Conservation (phyloP, 2,113 vertebrate genomes). For the Aptenodytes patagonicus region DNA sequence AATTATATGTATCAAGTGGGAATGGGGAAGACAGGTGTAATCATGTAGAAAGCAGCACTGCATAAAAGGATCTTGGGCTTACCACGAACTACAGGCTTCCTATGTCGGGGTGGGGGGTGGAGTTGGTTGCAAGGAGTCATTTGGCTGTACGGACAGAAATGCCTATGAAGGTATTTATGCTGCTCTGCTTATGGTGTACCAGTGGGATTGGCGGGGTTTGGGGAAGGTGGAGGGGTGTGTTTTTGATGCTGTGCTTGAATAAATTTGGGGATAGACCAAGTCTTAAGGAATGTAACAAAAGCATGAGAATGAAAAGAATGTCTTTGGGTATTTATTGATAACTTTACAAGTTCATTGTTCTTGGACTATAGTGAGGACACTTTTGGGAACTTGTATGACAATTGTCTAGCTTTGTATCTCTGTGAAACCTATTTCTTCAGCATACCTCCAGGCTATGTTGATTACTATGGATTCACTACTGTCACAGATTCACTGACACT, state of each 20-base stretch:
- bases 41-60: neutral
- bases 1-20: neutral
- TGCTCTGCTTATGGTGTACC: neutral
- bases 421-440: neutral
- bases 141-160: neutral
- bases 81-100: neutral
- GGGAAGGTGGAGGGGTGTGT: accelerated
- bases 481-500: neutral
- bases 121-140: neutral
- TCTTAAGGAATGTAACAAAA: neutral
- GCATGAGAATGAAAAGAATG: neutral
- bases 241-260: neutral
- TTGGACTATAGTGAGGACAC: neutral
- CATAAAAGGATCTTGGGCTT: neutral
- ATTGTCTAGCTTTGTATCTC: neutral
- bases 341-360: neutral
- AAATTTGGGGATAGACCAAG: neutral
- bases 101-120: neutral
- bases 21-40: neutral
- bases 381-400: neutral
- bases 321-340: neutral
- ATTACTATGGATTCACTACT: neutral
- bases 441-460: accelerated
- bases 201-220: accelerated
- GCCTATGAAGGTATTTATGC: neutral